phyloP scores from a whole-genome alignment of 2,113 vertebrate genomes.

The Otus sunia region DNA sequence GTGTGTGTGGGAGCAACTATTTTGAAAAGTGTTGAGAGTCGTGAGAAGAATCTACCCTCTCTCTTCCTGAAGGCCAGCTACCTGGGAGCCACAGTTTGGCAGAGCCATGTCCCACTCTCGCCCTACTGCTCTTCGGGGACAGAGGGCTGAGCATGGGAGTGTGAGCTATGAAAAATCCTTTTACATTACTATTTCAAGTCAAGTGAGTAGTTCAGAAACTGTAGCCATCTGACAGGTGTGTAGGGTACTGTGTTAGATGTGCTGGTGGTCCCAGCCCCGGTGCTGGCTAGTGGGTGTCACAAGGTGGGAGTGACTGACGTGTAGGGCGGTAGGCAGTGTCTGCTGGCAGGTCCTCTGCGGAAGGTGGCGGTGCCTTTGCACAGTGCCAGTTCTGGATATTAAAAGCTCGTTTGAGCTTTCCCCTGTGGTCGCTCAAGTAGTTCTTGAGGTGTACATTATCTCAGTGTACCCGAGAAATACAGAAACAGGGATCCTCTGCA shows the following conservation, averaged over 20 bases:
- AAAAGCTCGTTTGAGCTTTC: not conserved
- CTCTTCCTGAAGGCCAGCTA: rapidly evolving
- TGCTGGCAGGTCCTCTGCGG: not conserved
- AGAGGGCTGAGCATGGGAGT: rapidly evolving
- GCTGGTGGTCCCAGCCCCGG: not conserved
- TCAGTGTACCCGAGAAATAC: not conserved
- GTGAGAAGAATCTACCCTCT: not conserved
- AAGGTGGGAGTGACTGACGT: not conserved
- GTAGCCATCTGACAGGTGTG: not conserved
- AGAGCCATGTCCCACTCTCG: rapidly evolving
- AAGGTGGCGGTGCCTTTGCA: not conserved
- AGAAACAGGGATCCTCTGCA: not conserved
- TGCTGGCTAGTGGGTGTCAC: rapidly evolving
- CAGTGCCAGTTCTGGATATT: not conserved
- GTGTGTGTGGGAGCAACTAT: rapidly evolving
- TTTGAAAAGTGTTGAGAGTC: not conserved
- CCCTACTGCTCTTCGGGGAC: rapidly evolving
- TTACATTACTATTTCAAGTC: not conserved
- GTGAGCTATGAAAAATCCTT: not conserved
- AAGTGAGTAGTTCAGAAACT: not conserved
- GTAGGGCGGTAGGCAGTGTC: not conserved
- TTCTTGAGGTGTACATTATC: not conserved
- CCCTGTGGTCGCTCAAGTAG: not conserved
- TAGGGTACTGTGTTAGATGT: not conserved
- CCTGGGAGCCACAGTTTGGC: not conserved